Percentiles rank a stretch among this genome's conserved stretches.
phyloP scores from a whole-genome alignment of 64 coral and sea anemone species.

The Stichodactyla helianthus region DNA sequence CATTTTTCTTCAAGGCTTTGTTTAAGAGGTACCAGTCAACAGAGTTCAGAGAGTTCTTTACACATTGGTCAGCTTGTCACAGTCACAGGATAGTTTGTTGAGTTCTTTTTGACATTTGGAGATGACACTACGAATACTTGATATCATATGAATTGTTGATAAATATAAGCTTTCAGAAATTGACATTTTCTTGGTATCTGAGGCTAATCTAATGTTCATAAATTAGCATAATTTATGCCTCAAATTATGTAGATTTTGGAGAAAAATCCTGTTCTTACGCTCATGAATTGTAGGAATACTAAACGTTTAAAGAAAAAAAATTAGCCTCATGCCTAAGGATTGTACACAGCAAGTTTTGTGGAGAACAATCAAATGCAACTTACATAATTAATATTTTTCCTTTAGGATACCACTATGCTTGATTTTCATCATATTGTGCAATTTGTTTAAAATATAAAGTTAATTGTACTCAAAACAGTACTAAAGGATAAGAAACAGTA shows the following conservation, averaged over 20 bases:
- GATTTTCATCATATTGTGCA: background rate
- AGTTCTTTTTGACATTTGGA: too few species aligned
- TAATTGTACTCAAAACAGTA: background rate
- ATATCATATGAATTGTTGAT: background rate
- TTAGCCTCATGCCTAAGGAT: background rate
- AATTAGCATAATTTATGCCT: conserved; percentile 7
- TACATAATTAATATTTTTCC: background rate
- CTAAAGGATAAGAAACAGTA: background rate
- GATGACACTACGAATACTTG: background rate
- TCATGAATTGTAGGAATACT: background rate
- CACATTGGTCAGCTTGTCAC: too few species aligned
- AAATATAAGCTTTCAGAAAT: background rate
- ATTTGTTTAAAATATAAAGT: background rate
- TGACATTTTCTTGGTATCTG: background rate
- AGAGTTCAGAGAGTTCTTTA: too few species aligned
- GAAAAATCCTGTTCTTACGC: background rate
- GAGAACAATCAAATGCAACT: background rate
- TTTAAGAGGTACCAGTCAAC: too few species aligned
- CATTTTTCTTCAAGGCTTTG: too few species aligned
- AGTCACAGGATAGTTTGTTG: too few species aligned
- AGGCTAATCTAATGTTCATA: background rate
- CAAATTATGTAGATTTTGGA: background rate
- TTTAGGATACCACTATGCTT: background rate
- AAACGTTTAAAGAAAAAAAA: background rate
- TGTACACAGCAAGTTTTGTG: background rate